Evolutionary conservation across 2,888 invertebrate genomes (phyloP).

Genomic region (Heteromyza rotundicornis): DNA sequence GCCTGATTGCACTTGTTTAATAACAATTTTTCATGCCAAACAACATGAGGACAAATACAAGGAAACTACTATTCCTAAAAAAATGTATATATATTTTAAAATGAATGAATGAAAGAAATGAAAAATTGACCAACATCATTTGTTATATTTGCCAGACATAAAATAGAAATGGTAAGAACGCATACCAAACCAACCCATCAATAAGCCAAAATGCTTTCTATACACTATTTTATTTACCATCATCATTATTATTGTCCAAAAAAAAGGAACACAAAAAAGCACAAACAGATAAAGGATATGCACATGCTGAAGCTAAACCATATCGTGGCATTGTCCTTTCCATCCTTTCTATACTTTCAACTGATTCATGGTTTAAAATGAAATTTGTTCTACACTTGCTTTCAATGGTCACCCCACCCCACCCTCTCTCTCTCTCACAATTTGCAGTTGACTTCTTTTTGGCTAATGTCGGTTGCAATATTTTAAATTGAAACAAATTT

Average conservation of each 20-base stretch:
- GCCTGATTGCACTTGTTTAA: conserved; percentile 10
- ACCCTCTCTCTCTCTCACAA: neutral
- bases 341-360: conserved; percentile 24
- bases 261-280: neutral
- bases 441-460: neutral
- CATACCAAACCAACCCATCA: neutral
- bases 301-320: too few species aligned
- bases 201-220: neutral
- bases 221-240: neutral
- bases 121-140: conserved; percentile 4
- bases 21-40: conserved; percentile 26
- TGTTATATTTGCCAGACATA: neutral
- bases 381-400: conserved; percentile 20
- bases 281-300: neutral
- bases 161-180: neutral
- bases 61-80: neutral
- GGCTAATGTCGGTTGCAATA: conserved; percentile 32
- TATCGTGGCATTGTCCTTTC: conserved; percentile 14
- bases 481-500: conserved; percentile 35
- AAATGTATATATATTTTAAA: neutral
- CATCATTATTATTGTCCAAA: neutral
- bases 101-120: neutral
- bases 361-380: conserved; percentile 30
- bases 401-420: too few species aligned
- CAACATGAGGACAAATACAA: neutral